Conservation (phyloP, 35 echinoderm and acorn worm genomes). For the Nesometra sesokonis region DNA sequence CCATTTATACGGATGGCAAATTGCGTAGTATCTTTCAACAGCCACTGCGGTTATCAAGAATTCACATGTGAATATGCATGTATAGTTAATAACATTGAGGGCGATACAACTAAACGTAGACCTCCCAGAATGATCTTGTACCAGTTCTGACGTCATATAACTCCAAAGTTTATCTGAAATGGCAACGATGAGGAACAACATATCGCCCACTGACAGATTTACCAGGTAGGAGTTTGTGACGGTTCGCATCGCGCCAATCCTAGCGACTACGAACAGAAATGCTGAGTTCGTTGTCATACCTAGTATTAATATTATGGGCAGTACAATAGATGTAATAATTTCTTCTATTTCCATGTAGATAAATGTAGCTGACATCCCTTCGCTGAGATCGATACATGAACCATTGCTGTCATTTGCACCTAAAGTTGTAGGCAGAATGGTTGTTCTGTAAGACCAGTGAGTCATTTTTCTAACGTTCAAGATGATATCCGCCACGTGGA, state of each 20-base stretch:
- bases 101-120: background rate
- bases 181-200: background rate
- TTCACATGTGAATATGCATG: background rate
- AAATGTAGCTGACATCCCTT: too few species aligned
- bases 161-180: background rate
- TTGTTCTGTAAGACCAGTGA: too few species aligned
- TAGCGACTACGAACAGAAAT: background rate
- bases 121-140: background rate
- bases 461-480: too few species aligned
- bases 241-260: background rate
- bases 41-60: background rate
- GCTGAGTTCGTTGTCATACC: background rate
- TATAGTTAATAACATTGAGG: background rate
- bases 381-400: too few species aligned
- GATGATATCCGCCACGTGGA: too few species aligned
- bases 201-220: background rate
- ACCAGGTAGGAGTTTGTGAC: slow-evolving; percentile 1
- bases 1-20: background rate
- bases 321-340: background rate
- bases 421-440: too few species aligned
- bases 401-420: too few species aligned
- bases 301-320: background rate
- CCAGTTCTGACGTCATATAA: background rate
- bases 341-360: background rate
- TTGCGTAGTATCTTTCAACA: too few species aligned